Conservation (phyloP, 2,113 vertebrate species). For the Numenius arquata region DNA sequence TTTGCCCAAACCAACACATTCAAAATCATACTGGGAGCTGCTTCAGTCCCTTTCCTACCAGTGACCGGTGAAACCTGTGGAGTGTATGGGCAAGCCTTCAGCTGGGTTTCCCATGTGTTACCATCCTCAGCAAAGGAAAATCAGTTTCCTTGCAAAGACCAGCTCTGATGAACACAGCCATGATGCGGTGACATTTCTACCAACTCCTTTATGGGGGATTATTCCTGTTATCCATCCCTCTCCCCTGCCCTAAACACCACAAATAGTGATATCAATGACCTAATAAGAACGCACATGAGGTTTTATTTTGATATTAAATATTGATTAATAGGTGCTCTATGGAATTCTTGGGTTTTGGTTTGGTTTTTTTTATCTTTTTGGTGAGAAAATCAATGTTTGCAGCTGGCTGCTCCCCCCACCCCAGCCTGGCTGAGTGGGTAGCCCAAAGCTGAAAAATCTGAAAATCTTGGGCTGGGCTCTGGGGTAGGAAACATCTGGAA, state of each 20-base stretch:
- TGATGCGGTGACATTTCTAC: neutral
- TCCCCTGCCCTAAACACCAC: neutral
- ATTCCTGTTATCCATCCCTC: neutral
- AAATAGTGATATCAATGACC: neutral
- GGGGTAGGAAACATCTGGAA: constrained; percentile 91
- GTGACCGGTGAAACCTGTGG: neutral
- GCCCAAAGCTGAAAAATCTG: neutral
- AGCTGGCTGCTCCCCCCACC: neutral
- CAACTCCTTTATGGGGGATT: accelerated
- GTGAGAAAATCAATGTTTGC: accelerated
- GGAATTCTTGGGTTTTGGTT: neutral
- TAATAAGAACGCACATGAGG: neutral
- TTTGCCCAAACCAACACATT: neutral
- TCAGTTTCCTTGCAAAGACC: neutral
- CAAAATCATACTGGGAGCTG: neutral
- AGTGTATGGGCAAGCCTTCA: neutral
- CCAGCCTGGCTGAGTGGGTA: accelerated
- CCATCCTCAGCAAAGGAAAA: neutral
- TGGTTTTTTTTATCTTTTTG: neutral
- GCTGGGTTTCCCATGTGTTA: neutral
- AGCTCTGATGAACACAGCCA: neutral
- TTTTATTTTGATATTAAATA: neutral
- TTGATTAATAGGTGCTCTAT: neutral
- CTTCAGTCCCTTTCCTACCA: neutral
- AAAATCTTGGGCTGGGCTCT: neutral